Base-by-base conservation (phyloP, 2,888 invertebrate species). In the Diarsia dahlii region DNA sequence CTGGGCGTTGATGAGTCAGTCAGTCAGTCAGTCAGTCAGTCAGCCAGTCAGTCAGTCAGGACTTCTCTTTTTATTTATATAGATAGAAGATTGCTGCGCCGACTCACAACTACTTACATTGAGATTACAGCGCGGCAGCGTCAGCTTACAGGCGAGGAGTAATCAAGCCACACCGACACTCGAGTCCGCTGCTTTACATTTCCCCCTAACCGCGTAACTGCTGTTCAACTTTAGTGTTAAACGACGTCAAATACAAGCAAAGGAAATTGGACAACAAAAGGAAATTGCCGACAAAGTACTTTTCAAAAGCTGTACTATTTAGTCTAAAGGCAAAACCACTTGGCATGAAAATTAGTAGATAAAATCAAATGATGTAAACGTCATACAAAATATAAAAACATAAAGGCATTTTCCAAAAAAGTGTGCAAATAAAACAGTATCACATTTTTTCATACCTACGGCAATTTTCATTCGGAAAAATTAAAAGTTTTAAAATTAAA, bases 221-320 rank as follows among this genome's bases (percentile, higher is more conserved):
- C 18, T 28, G 56, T 39, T 62, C 56, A 71, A 81, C 67, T 52
- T 52, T 20, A 48, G 71, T 76, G 56, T 45, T 48, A 54, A 66
- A n/a, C 34, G 13, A 60, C n/a, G 45, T 52, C 46, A 70, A 80
- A 80, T 46, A 66, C 50, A 65, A 46, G 82, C 67, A 68, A 76
- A 58, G 77, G 58, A 64, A 81, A 85, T 81, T 5, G 46, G 50
- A 71, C 56, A 75, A 58, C 67, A 75, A 58, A 34, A 52, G 76
- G 58, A 69, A 58, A 75, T 63, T 75, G 52, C n/a, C 13, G 3
- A 45, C 45, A 52, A 45, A 58, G 73, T 15, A 13, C 28, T 23
- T 66, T 54, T 68, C 18, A 54, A 68, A 54, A 66, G 67, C 23
- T 76, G 52, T 20, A 18, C 28, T 45, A 60, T 9, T 45, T 48